Base-by-base conservation (phyloP, 2,797 vertebrate species). In the Pipistrellus nathusii region DNA sequence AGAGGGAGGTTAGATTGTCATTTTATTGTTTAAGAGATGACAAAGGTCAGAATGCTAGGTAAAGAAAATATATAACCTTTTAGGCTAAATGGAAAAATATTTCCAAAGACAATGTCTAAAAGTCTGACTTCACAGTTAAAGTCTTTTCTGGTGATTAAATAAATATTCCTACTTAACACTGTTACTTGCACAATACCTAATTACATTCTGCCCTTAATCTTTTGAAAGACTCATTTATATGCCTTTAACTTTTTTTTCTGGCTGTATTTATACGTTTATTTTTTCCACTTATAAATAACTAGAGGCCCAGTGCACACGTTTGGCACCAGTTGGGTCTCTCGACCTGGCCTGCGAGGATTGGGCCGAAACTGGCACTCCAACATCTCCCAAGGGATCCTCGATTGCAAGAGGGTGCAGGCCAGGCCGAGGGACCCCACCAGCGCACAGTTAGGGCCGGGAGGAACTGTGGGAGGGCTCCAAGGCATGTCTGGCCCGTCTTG, bases 1-100 rank as follows among this genome's bases (percentile, higher is more conserved):
- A 88, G 14, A 53, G n/a, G 23, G 20, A 95, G 23, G 44, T 94
- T 77, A 92, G 41, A 92, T 4, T 71, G 17, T 5, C 46, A 86
- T 80, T 94, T 90, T 84, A 86, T 35, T 96, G 44, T 89, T 77
- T 53, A 82, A 77, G 32, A 92, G 92, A 93, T 82, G 30, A 78
- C 35, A 95, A 84, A 86, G 21, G 12, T 66, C 46, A 86, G 25
- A 80, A 86, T 38, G 25, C 25, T 55, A 90, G 10, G 6, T 78
- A 94, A 94, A 85, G 46, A 88, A 93, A 89, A 91, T n/a, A 91
- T n/a, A 44, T 13, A 95, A 91, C 44, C 62, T 93, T 72, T 80
- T 85, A 80, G 69, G 73, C 9, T 35, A 94, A 90, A 93, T 41
- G n/a, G 13, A 76, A 94, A 95, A 94, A 64, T 84, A 86, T 80